Evolutionary conservation across 2,113 vertebrate genomes (phyloP).

Genomic region (Larimichthys crocea): DNA sequence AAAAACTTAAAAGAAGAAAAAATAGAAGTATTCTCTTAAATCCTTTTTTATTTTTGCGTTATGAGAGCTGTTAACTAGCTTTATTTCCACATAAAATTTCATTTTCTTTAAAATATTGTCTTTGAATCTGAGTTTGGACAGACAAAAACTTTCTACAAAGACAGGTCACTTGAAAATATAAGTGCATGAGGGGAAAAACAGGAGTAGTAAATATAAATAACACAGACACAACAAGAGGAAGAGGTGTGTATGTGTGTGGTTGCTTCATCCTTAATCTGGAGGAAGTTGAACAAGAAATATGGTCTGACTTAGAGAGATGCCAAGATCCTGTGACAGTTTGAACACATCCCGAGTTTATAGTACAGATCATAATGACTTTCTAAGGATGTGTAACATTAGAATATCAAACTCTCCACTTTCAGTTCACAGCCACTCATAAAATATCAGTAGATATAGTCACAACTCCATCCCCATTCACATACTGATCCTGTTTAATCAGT

Average conservation of each 20-base stretch:
- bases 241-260: neutral
- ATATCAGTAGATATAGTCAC: neutral
- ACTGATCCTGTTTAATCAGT: neutral
- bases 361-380: neutral
- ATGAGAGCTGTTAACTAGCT: conserved; percentile 45
- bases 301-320: neutral
- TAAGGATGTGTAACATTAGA: too few species aligned
- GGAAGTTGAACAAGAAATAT: neutral
- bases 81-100: conserved; percentile 33
- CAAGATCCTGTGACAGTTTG: neutral
- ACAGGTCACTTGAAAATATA: conserved; percentile 24
- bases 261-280: conserved; percentile 14
- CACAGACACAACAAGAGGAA: neutral
- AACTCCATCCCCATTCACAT: neutral
- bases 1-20: conserved; percentile 68
- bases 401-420: too few species aligned
- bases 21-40: conserved; percentile 65
- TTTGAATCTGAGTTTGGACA: conserved; percentile 29
- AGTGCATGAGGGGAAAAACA: neutral
- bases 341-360: neutral
- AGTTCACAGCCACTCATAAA: neutral
- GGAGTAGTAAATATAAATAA: neutral
- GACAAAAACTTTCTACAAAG: conserved; percentile 31
- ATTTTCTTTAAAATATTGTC: conserved; percentile 34
- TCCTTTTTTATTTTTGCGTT: conserved; percentile 43